Evolutionary conservation across 1,140 invertebrate genomes (phyloP).

Genomic region (Rhopalosiphum padi): DNA sequence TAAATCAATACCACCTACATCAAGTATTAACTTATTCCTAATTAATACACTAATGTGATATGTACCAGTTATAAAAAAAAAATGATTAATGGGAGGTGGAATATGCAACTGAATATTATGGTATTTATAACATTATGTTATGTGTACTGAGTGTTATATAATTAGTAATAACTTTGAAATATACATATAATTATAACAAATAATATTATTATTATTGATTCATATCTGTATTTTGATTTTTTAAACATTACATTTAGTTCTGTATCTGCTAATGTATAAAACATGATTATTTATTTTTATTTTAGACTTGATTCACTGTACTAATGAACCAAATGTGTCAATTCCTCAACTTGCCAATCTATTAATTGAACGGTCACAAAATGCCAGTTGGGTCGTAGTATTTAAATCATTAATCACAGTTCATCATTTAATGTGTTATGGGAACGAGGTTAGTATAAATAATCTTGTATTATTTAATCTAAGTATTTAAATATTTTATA

Average conservation of each 20-base stretch:
- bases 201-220: not conserved
- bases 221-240: not conserved
- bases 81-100: not conserved
- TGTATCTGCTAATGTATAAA: not conserved
- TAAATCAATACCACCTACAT: not conserved
- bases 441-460: slow-evolving; percentile 88
- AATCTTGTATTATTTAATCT: not conserved
- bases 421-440: slow-evolving; percentile 99
- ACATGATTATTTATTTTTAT: slow-evolving; percentile 61
- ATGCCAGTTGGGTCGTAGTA: slow-evolving; percentile 97
- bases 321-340: slow-evolving; percentile 99
- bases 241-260: not conserved
- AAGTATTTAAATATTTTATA: slow-evolving; percentile 61
- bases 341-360: slow-evolving; percentile 98
- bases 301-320: slow-evolving; percentile 98
- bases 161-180: not conserved
- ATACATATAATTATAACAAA: not conserved
- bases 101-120: not conserved
- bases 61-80: not conserved
- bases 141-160: not conserved
- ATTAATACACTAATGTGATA: not conserved
- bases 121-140: not conserved
- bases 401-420: slow-evolving; percentile 98
- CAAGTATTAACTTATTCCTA: not conserved
- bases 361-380: slow-evolving; percentile 96